These are phyloP conservation scores for Altica lythri DNA, from an alignment of 2,888 invertebrate genomes.

Conservation along the genomic window DNA sequence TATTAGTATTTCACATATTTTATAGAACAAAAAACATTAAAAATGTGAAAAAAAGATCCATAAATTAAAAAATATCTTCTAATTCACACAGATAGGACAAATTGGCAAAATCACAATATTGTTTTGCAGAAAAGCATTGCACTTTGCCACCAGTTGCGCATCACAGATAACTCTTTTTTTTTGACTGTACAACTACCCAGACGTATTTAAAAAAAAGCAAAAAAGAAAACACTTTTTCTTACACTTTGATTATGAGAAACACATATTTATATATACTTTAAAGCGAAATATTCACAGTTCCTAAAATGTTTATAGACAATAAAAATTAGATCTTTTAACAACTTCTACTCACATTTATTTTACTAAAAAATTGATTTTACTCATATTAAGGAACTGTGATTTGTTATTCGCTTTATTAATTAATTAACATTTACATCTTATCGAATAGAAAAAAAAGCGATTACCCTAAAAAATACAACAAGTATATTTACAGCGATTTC, in stretches of 20 bases:
- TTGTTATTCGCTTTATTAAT: too few relatives aligned
- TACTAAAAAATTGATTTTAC: too few relatives aligned
- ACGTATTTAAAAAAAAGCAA: conserved; percentile 39
- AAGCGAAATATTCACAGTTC: conserved; percentile 1
- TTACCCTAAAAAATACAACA: conserved; percentile 44
- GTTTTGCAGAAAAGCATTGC: conserved; percentile 55
- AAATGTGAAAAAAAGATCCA: conserved; percentile 53
- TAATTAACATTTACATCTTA: conserved; percentile 35
- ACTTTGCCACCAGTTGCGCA: conserved; percentile 56
- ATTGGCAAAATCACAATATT: conserved; percentile 56
- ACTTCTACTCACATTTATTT: too few relatives aligned
- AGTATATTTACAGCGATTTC: conserved; percentile 35
- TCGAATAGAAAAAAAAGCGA: conserved; percentile 44
- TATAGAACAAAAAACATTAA: conserved; percentile 52
- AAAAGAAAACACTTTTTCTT: conserved; percentile 32
- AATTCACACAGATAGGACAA: conserved; percentile 56
- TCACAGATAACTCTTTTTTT: conserved; percentile 55
- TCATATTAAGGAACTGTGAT: too few relatives aligned
- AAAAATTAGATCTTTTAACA: too few relatives aligned
- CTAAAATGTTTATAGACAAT: too few relatives aligned
- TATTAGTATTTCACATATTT: conserved; percentile 54
- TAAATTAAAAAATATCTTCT: conserved; percentile 54
- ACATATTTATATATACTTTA: too few relatives aligned
- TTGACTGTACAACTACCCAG: conserved; percentile 47
- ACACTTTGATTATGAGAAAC: conserved; percentile 44